Evolutionary conservation across 2,888 invertebrate species (phyloP).

Genomic region (Drosophila sordidula): DNA sequence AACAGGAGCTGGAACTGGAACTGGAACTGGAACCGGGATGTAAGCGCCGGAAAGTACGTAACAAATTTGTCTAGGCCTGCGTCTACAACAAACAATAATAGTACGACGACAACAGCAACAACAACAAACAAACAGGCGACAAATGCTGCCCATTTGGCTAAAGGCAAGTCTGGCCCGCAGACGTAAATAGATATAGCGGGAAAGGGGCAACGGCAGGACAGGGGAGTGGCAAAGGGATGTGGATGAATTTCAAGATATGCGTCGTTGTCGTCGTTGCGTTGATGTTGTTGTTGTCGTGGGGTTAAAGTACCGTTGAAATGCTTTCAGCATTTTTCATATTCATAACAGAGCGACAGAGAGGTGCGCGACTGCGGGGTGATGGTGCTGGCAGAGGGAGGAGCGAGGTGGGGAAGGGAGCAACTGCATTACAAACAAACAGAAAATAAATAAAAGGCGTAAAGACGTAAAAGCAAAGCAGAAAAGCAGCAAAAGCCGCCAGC

Average conservation of each 20-base stretch:
- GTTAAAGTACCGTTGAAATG: constrained; percentile 76
- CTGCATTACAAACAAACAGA: constrained; percentile 60
- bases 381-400: too few relatives aligned
- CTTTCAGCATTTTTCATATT: constrained; percentile 71
- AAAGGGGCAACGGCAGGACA: not conserved
- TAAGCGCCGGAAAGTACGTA: constrained; percentile 51
- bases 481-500: constrained; percentile 13
- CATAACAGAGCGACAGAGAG: constrained; percentile 32
- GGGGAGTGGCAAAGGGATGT: constrained; percentile 25
- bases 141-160: constrained; percentile 52
- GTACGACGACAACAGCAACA: constrained; percentile 14
- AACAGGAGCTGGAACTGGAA: constrained; percentile 22
- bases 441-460: constrained; percentile 61
- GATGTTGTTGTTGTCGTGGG: constrained; percentile 41
- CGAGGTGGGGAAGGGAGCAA: not conserved
- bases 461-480: constrained; percentile 31
- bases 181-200: not conserved
- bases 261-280: constrained; percentile 25
- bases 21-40: constrained; percentile 31
- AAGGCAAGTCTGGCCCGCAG: constrained; percentile 22
- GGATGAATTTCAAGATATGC: constrained; percentile 52
- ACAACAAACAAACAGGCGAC: constrained; percentile 44
- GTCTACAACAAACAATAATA: constrained; percentile 10
- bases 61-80: constrained; percentile 58
- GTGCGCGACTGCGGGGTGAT: not conserved